Base-by-base conservation (phyloP, 2,797 vertebrate species). In the Schizothorax lantsangensis region DNA sequence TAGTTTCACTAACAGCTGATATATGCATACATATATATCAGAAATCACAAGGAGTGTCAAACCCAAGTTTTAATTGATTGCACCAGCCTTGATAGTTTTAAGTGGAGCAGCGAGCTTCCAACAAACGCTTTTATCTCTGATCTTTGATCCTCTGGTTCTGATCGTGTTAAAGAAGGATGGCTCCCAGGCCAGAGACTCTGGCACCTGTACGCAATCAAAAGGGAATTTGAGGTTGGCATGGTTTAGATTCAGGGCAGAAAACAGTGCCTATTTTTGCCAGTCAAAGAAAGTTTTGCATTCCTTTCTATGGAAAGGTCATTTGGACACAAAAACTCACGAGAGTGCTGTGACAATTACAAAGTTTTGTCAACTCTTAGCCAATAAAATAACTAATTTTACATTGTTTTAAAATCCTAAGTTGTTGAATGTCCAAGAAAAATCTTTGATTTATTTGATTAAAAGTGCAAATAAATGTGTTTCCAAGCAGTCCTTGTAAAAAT, bases 181-280 rank as follows among this genome's bases (percentile, higher is more conserved):
- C 64, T 85, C 64, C 79, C 84, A 83, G 84, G 45, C 84, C 80
- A 72, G 74, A 79, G 80, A 73, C 43, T 66, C 74, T 72, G 80
- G 87, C 87, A 88, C 84, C 87, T 88, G 84, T 69, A 64, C 11
- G 49, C 81, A 86, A 79, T 88, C 84, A 88, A 86, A 86, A 80
- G 74, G 84, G 77, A 88, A 86, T 86, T 79, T 86, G 84, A 88
- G 84, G 84, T 86, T 85, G 87, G 79, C 84, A 85, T 85, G 74
- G 84, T 83, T 74, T 82, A 62, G 64, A 52, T 82, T 88, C 33
- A 82, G 79, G 83, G 30, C 64, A 88, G 62, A 74, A 38, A 78
- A 79, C 68, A 57, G 79, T 73, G 73, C 72, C 45, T 86, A 59
- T 84, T 88, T 88, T 74, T 85, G 72, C 79, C 74, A 83, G 66